These are phyloP conservation scores for Opisthograptis luteolata DNA, from an alignment of 2,888 invertebrate genomes.

Conservation along the genomic window DNA sequence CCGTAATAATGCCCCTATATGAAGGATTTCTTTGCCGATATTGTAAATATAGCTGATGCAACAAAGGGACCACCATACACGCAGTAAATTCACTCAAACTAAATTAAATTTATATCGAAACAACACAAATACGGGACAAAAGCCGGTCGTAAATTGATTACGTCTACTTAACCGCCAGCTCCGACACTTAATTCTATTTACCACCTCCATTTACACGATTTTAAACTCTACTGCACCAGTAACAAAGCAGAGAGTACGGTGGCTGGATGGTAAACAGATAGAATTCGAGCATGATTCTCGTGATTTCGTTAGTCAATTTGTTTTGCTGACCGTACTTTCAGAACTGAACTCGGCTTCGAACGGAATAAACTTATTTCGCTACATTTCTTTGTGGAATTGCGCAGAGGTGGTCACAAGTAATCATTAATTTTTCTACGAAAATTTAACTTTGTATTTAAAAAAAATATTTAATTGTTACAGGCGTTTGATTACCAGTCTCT, in stretches of 20 bases:
- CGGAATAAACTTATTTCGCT: constrained; percentile 5
- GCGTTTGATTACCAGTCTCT: too few species aligned
- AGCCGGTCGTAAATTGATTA: constrained; percentile 23
- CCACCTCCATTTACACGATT: not conserved
- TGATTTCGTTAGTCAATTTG: constrained; percentile 22
- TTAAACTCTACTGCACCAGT: not conserved
- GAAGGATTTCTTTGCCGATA: too few species aligned
- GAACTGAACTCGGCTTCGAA: not conserved
- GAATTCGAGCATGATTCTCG: constrained; percentile 8
- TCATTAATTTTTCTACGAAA: too few species aligned
- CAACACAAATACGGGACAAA: constrained; percentile 12
- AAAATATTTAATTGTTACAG: too few species aligned
- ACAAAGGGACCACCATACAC: not conserved
- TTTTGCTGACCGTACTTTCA: constrained; percentile 25
- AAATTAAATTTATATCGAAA: constrained; percentile 3
- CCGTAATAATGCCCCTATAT: too few species aligned
- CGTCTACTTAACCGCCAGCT: constrained; percentile 13
- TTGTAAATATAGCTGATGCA: too few species aligned
- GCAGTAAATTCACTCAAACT: not conserved
- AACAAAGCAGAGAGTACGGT: constrained; percentile 1
- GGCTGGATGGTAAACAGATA: not conserved
- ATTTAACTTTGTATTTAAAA: not conserved
- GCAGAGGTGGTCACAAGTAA: too few species aligned
- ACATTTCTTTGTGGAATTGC: constrained; percentile 1
- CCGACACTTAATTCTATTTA: constrained; percentile 22